Percentiles rank a stretch among this genome's conserved stretches.
Evolutionary conservation across 2,113 vertebrate genomes (phyloP).

Genomic region (Gila orcuttii): DNA sequence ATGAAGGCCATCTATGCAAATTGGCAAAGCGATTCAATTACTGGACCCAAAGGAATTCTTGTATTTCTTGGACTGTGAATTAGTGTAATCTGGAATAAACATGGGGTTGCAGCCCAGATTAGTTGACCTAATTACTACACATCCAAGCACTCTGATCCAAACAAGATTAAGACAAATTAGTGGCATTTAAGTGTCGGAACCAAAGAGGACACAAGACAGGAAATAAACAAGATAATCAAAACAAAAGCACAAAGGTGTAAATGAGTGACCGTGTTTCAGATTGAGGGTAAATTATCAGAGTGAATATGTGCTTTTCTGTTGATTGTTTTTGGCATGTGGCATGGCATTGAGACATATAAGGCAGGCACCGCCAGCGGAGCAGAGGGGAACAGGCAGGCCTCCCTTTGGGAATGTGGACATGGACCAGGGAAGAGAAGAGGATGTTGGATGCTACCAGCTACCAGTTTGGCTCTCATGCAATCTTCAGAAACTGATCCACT

Average conservation of each 20-base stretch:
- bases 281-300: conserved; percentile 16
- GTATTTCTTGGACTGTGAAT: conserved; percentile 59
- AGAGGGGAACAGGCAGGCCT: conserved; percentile 51
- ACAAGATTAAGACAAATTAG: conserved; percentile 46
- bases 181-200: conserved; percentile 46
- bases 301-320: conserved; percentile 58
- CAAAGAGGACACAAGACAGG: conserved; percentile 24
- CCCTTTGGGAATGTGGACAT: not conserved
- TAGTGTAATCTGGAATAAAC: conserved; percentile 61
- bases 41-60: conserved; percentile 54
- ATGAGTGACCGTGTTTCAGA: conserved; percentile 39
- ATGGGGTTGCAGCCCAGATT: conserved; percentile 53
- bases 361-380: conserved; percentile 66
- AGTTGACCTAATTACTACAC: conserved; percentile 60
- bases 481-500: conserved; percentile 92
- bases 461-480: conserved; percentile 78
- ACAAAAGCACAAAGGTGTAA: conserved; percentile 41
- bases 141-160: conserved; percentile 54
- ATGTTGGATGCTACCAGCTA: conserved; percentile 35
- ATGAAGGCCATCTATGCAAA: conserved; percentile 53
- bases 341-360: conserved; percentile 66
- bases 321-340: conserved; percentile 80
- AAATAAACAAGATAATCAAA: conserved; percentile 23
- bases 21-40: not conserved
- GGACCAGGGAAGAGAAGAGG: conserved; percentile 32